Evolutionary conservation across 1,140 invertebrate species (phyloP), one percentile per base, ranked within the genome.

Genomic region (Zelostemma sp.): DNA sequence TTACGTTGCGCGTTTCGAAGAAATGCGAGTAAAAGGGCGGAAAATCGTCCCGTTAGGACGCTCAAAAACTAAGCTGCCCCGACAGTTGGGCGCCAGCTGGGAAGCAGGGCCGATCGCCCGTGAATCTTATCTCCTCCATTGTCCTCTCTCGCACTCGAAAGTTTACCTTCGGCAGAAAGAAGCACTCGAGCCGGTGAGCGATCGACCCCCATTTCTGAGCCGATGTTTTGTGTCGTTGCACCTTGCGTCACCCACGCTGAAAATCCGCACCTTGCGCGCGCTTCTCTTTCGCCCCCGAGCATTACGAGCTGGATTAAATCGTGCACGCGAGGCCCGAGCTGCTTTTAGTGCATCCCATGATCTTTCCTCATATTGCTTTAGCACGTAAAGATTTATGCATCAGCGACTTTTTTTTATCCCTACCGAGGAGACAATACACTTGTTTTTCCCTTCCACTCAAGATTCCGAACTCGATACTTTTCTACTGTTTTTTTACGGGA

Each of bases 71-170:
- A 33, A 53, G 41, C 45, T n/a, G n/a, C 21, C 38, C 38, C 62
- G 68, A 69, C 74, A 76, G 74, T 72, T 76, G 74, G 71, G 12
- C 68, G 60, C 62, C 74, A 76, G 71, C 71, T 76, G 74, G 73
- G 53, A 71, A 64, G 49, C 65, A 69, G 59, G 18, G 28, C 16
- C 18, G 41, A 31, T 50, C 48, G 48, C 31, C 15, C 12, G 28
- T 40, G 31, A 41, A 68, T 63, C 53, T 63, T 68, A 58, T 53
- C 53, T 59, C 21, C 1, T 50, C 19, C 48, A 50, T 50, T 50
- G 48, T 50, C 15, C 31, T 50, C 48, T 38, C 48, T 17, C 17
- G 21, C 21, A 17, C 21, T 15, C 31, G 1, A 17, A n/a, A 38
- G 15, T 50, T 50, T 9, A 50, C 28, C 33, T 50, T 50, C 28